Conservation (phyloP, 2,113 vertebrate species). For the Otis tarda region DNA sequence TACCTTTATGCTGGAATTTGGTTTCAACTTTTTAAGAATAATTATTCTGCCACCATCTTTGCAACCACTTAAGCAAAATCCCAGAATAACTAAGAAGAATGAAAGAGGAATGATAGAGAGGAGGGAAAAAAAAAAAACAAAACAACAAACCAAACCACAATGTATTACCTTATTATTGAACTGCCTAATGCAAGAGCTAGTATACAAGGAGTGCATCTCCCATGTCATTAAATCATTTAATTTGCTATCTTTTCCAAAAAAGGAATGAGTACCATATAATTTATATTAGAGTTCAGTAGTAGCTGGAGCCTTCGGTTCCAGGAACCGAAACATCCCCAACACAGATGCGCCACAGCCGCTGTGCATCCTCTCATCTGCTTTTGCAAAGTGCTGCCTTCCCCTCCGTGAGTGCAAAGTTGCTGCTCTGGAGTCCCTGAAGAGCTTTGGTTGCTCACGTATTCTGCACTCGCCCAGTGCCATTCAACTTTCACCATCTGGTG, state of each 20-base stretch:
- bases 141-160: too few species aligned
- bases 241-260: background rate
- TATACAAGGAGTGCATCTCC: background rate
- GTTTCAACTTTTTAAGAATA: slow-evolving; percentile 12
- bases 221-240: background rate
- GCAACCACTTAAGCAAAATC: background rate
- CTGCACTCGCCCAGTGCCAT: background rate
- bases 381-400: background rate
- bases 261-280: background rate
- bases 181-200: background rate
- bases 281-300: background rate
- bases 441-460: background rate
- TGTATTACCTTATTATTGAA: background rate
- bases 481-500: background rate
- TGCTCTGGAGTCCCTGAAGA: background rate
- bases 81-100: background rate
- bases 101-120: background rate
- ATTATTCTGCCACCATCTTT: background rate
- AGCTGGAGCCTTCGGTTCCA: background rate
- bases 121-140: background rate
- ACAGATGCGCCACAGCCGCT: background rate
- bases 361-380: background rate
- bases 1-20: background rate
- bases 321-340: background rate
- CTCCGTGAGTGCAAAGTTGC: background rate